These are phyloP conservation scores for Nothobranchius furzeri DNA, from an alignment of 2,113 vertebrate species.

Conservation along the genomic window DNA sequence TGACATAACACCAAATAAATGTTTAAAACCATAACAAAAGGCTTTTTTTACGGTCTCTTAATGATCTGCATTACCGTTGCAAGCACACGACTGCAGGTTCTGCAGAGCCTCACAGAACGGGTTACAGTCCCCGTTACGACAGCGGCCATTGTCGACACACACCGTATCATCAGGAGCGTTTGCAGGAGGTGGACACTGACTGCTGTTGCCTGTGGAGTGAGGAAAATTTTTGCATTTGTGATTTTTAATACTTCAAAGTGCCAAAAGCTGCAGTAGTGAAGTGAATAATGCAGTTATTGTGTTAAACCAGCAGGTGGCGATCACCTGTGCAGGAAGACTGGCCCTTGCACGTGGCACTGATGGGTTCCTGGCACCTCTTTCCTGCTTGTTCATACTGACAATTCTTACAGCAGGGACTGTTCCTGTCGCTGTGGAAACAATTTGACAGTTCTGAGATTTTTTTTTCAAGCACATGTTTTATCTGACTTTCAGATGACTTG, in stretches of 20 bases:
- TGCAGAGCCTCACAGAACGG: constrained; percentile 91
- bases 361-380: constrained; percentile 92
- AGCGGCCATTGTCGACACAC: constrained; percentile 91
- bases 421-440: constrained; percentile 85
- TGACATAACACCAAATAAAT: too few relatives aligned
- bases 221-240: background rate
- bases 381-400: constrained; percentile 86
- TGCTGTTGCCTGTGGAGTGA: constrained; percentile 83
- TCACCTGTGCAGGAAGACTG: constrained; percentile 91
- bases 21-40: too few relatives aligned
- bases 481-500: constrained; percentile 51
- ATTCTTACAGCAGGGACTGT: constrained; percentile 92
- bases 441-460: background rate
- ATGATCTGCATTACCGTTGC: constrained; percentile 82
- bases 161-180: constrained; percentile 82
- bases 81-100: constrained; percentile 87
- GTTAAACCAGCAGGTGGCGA: constrained; percentile 50
- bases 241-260: background rate
- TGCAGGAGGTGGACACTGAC: constrained; percentile 88
- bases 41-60: background rate
- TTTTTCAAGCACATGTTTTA: rapidly evolving
- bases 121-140: constrained; percentile 86
- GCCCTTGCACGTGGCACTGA: constrained; percentile 94
- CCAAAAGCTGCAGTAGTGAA: background rate
- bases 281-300: background rate